Conservation (phyloP, 2,888 invertebrate genomes). For the Trachelus troglodyta region DNA sequence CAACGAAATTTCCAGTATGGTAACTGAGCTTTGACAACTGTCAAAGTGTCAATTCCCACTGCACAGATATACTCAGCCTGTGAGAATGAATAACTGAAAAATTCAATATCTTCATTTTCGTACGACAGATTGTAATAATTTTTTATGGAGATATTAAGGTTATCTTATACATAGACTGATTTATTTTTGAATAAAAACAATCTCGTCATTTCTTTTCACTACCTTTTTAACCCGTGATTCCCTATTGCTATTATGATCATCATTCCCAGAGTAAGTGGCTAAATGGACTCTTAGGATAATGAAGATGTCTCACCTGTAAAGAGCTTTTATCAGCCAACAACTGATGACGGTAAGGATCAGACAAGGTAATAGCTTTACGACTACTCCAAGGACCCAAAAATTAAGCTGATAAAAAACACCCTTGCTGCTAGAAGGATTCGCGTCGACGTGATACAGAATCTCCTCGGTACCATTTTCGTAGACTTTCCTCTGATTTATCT, state of each 20-base stretch:
- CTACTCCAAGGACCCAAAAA: constrained; percentile 85
- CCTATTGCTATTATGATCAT: neutral
- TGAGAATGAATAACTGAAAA: too few species aligned
- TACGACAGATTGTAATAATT: too few species aligned
- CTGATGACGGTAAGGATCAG: constrained; percentile 80
- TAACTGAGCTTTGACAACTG: too few species aligned
- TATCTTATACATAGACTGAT: too few species aligned
- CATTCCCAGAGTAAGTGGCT: neutral
- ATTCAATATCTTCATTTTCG: too few species aligned
- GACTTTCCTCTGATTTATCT: constrained; percentile 47
- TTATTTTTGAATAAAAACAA: too few species aligned
- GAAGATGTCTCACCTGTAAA: constrained; percentile 68
- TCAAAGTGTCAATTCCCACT: too few species aligned
- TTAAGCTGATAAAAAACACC: constrained; percentile 76
- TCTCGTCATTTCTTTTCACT: neutral
- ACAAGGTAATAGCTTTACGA: constrained; percentile 85
- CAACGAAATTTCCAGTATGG: too few species aligned
- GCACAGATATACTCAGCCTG: too few species aligned
- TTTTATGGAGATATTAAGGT: too few species aligned
- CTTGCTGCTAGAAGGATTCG: constrained; percentile 69
- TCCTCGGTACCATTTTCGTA: constrained; percentile 42
- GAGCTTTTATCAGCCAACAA: constrained; percentile 76
- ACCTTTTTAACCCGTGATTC: neutral
- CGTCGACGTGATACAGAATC: constrained; percentile 56
- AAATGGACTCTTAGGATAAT: neutral